phyloP scores from a whole-genome alignment of 2,113 vertebrate species.

The Carassius carassius region DNA sequence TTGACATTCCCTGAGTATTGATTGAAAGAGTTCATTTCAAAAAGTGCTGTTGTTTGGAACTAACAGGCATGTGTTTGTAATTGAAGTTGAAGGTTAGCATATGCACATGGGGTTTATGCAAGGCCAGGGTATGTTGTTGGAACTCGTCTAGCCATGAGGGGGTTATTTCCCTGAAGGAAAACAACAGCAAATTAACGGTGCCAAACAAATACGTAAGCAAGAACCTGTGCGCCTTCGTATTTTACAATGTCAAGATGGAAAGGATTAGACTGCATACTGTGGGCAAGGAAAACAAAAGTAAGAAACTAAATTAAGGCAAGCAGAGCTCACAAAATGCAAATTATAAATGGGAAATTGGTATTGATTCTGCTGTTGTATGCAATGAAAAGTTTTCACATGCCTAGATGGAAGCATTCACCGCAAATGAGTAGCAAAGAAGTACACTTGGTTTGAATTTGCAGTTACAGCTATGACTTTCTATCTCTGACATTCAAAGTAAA shows the following conservation, averaged over 20 bases:
- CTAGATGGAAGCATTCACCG: not conserved
- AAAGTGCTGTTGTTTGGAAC: constrained; percentile 45
- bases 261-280: constrained; percentile 18
- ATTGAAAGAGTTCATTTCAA: constrained; percentile 2
- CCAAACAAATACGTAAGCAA: constrained; percentile 34
- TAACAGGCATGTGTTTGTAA: constrained; percentile 48
- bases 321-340: constrained; percentile 13
- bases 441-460: too few species aligned
- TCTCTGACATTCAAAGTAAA: not conserved
- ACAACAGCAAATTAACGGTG: constrained; percentile 6
- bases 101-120: constrained; percentile 45
- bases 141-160: constrained; percentile 33
- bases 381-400: not conserved
- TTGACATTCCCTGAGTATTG: constrained; percentile 17
- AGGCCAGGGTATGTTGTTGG: constrained; percentile 47
- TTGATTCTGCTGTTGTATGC: not conserved
- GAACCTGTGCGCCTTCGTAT: constrained; percentile 8
- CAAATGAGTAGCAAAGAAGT: not conserved
- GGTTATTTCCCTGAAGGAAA: constrained; percentile 33
- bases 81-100: constrained; percentile 48
- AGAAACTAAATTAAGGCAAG: not conserved
- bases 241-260: constrained; percentile 33
- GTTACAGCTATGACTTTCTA: not conserved
- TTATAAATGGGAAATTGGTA: not conserved
- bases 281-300: not conserved